Evolutionary conservation across 2,797 vertebrate species (phyloP).

Genomic region (Alosa sapidissima): DNA sequence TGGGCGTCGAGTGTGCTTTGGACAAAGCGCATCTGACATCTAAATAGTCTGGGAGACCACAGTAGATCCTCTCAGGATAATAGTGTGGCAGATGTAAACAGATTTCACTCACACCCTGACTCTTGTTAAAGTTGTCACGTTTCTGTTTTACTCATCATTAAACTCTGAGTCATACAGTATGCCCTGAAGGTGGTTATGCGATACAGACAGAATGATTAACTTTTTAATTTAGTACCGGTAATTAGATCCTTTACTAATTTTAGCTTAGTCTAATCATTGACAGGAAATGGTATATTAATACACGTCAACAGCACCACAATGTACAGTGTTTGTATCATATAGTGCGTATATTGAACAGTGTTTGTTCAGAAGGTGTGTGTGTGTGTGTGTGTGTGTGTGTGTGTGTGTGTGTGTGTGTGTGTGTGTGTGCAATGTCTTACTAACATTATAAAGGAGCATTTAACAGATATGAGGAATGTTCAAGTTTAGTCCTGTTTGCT

Average conservation of each 20-base stretch:
- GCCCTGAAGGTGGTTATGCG: neutral
- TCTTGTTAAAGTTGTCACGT: neutral
- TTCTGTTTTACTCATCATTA: slow-evolving; percentile 2
- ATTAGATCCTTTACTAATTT: neutral
- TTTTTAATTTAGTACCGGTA: neutral
- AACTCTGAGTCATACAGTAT: neutral
- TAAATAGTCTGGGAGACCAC: neutral
- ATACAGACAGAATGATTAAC: neutral
- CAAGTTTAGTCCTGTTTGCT: neutral
- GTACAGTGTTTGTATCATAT: neutral
- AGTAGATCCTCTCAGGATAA: neutral
- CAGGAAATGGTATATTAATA: neutral
- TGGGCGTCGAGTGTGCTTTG: neutral
- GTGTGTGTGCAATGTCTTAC: neutral
- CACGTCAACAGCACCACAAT: neutral
- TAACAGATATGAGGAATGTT: neutral
- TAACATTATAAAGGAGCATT: neutral
- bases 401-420: neutral
- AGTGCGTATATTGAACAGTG: too few species aligned
- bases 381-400: neutral
- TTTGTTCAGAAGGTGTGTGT: neutral
- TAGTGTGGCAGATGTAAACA: neutral
- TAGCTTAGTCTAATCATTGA: neutral
- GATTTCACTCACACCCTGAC: neutral
- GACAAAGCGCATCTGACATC: neutral